Evolutionary conservation across 2,797 vertebrate genomes (phyloP), one percentile per base, ranked within the genome.

Genomic region (Heterohyrax brucei): DNA sequence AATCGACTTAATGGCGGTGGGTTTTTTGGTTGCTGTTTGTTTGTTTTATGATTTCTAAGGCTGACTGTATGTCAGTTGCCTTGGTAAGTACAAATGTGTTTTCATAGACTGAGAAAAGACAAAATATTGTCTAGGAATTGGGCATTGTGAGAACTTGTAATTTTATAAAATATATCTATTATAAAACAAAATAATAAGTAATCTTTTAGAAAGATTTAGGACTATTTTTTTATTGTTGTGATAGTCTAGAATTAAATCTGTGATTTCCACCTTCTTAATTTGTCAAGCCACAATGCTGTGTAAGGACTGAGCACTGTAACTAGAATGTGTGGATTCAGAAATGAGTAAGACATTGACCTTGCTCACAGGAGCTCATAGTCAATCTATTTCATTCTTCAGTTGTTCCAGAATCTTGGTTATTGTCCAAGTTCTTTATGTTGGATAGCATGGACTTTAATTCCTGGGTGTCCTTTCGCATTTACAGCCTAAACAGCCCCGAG

Each of bases 101-200:
- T 89, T 83, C 19, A 28, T 26, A 59, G 48, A 8, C 53, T 72
- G 39, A 8, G 0, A n/a, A 78, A 73, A 89, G 77, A 21, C 26
- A 83, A 64, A 85, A 30, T 89, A 8, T 76, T 92, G 89, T 64
- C 64, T 70, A 62, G 26, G 22, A 88, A 70, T 56, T 79, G 16
- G 68, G n/a, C 70, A 62, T 70, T 75, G 59, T 93, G 68, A 91
- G 81, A 81, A 93, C 24, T 91, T 94, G 33, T 5, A 75, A 39
- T 93, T 66, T 84, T 88, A 68, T 2, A 91, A 59, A 59, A 56
- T 75, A 68, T 64, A 87, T 87, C 82, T 64, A 81, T 87, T 72
- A 48, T 66, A 53, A 75, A 84, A 91, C 85, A 72, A 87, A 93
- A 21, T 92, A 81, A 21, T 48, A 61, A 22, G 3, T 81, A 24